Percentiles rank a stretch among this genome's conserved stretches.
phyloP scores from a whole-genome alignment of 1,140 invertebrate genomes.

The Idris sp. region DNA sequence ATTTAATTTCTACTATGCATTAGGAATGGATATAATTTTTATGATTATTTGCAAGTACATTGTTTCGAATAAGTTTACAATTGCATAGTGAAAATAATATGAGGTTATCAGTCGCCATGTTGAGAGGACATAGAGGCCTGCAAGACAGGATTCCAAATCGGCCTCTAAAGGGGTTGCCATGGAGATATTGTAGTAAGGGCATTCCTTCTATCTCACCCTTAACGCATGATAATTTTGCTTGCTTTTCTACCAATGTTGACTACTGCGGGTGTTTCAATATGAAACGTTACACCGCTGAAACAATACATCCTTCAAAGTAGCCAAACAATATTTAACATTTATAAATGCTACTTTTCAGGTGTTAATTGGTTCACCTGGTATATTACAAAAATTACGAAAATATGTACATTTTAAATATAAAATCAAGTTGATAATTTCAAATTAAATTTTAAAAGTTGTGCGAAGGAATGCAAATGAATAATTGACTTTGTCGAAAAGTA shows the following conservation, averaged over 20 bases:
- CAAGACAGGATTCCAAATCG: constrained; percentile 71
- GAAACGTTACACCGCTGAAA: constrained; percentile 73
- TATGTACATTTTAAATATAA: too few species aligned
- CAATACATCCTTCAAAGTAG: constrained; percentile 64
- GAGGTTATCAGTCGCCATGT: constrained; percentile 74
- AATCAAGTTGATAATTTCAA: too few species aligned
- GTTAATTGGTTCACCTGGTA: too few species aligned
- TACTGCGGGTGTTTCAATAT: constrained; percentile 71
- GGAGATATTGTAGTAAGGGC: constrained; percentile 75
- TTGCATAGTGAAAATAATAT: constrained; percentile 65
- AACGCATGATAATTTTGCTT: constrained; percentile 73
- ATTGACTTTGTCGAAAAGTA: too few species aligned
- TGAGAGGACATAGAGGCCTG: constrained; percentile 70
- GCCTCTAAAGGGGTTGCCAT: constrained; percentile 75
- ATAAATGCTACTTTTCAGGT: too few species aligned
- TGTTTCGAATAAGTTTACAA: constrained; percentile 60
- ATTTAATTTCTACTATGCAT: too few species aligned
- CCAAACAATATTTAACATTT: constrained; percentile 27
- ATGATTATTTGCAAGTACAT: too few species aligned
- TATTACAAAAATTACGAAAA: too few species aligned
- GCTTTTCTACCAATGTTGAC: constrained; percentile 73
- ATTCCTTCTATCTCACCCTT: constrained; percentile 75
- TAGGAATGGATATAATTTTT: too few species aligned
- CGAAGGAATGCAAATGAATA: too few species aligned
- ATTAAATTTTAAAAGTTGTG: too few species aligned